phyloP scores from a whole-genome alignment of 1,140 invertebrate species.

The Tetramorium simillimum region DNA sequence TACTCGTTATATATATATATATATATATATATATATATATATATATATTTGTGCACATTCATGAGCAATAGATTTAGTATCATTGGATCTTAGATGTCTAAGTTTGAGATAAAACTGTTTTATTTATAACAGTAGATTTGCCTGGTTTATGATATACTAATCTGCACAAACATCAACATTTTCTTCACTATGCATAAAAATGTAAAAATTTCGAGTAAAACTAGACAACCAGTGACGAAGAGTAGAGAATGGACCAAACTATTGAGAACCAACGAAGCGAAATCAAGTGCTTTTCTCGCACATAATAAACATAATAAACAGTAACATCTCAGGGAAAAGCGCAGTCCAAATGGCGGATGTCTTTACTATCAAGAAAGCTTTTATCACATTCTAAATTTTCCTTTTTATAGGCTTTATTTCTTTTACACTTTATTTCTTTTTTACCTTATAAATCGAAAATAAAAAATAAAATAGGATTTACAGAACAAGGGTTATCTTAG shows the following conservation, averaged over 20 bases:
- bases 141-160: neutral
- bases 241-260: constrained; percentile 1
- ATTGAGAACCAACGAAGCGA: constrained; percentile 55
- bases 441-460: neutral
- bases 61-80: neutral
- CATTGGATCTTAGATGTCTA: neutral
- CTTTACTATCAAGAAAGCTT: neutral
- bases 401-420: neutral
- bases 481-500: constrained; percentile 11
- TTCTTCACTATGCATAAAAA: neutral
- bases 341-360: neutral
- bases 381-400: constrained; percentile 11
- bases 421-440: neutral
- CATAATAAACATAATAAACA: constrained; percentile 56
- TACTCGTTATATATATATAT: neutral
- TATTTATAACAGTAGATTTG: neutral
- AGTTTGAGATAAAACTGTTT: neutral
- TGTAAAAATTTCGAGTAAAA: neutral
- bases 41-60: neutral
- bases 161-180: neutral
- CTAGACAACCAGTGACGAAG: neutral
- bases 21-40: neutral
- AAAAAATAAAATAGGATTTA: constrained; percentile 20
- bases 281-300: constrained; percentile 52
- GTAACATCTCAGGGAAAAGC: constrained; percentile 57